phyloP scores from a whole-genome alignment of 2,113 vertebrate genomes.

The Lota lota region DNA sequence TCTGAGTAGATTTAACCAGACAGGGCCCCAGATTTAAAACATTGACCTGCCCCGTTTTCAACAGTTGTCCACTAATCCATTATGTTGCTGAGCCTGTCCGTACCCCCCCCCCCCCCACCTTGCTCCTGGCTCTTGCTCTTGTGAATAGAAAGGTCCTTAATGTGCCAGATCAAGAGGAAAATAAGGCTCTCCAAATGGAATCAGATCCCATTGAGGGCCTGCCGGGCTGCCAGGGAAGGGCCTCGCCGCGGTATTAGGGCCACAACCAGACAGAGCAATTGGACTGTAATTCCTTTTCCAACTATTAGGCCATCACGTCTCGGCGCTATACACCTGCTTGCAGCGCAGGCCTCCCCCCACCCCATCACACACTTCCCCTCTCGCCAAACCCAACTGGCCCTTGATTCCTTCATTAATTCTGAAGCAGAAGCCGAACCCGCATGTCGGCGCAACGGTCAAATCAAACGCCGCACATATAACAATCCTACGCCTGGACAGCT shows the following conservation, averaged over 20 bases:
- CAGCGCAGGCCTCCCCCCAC: slow-evolving; percentile 38
- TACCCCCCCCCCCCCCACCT: neutral
- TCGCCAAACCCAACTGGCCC: slow-evolving; percentile 27
- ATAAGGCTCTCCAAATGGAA: slow-evolving; percentile 73
- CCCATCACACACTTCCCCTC: neutral
- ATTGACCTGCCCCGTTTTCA: slow-evolving; percentile 53
- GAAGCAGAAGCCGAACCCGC: slow-evolving; percentile 66
- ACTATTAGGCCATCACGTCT: slow-evolving; percentile 67
- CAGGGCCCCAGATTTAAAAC: slow-evolving; percentile 61
- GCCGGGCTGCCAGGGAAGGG: slow-evolving; percentile 53
- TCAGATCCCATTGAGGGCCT: slow-evolving; percentile 66
- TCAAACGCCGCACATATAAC: slow-evolving; percentile 66
- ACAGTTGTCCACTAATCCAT: slow-evolving; percentile 64
- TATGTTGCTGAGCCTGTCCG: slow-evolving; percentile 50
- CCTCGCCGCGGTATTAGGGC: slow-evolving; percentile 51
- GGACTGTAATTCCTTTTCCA: slow-evolving; percentile 73
- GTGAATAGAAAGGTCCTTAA: slow-evolving; percentile 64
- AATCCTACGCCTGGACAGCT: slow-evolving; percentile 49
- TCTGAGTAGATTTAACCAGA: slow-evolving; percentile 52
- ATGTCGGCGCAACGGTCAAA: slow-evolving; percentile 46
- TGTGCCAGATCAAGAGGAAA: slow-evolving; percentile 72
- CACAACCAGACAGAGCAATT: slow-evolving; percentile 65
- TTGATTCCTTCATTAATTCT: slow-evolving; percentile 76
- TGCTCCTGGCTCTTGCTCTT: slow-evolving; percentile 49
- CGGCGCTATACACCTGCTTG: slow-evolving; percentile 43